phyloP scores from a whole-genome alignment of 2,797 vertebrate species.

The Lacerta bilineata region DNA sequence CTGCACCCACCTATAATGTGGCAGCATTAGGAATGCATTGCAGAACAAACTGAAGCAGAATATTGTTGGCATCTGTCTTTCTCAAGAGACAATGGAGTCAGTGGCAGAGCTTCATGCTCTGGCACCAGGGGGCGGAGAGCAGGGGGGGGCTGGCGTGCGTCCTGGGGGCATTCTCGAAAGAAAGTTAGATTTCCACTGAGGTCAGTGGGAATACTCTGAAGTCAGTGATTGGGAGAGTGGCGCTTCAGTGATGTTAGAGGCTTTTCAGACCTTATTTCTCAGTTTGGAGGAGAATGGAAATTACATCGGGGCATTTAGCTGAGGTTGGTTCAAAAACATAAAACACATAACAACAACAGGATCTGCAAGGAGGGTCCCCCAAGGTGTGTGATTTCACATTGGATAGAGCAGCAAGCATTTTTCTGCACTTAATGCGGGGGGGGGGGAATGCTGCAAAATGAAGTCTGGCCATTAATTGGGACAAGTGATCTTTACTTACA shows the following conservation, averaged over 20 bases:
- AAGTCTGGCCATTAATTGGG: conserved; percentile 65
- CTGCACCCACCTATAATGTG: too few relatives aligned
- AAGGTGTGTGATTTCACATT: conserved; percentile 34
- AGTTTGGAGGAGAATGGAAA: conserved; percentile 3
- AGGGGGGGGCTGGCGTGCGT: too few relatives aligned
- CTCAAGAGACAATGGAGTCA: too few relatives aligned
- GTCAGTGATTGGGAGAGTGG: not conserved
- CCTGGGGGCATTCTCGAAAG: not conserved
- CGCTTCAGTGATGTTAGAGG: not conserved
- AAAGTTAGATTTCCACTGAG: not conserved
- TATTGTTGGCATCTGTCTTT: too few relatives aligned
- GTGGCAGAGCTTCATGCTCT: too few relatives aligned
- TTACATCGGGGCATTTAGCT: conserved; percentile 45
- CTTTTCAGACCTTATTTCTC: conserved; percentile 27
- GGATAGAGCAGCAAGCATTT: conserved; percentile 46
- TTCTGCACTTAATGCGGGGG: conserved; percentile 47
- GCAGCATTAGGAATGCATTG: too few relatives aligned
- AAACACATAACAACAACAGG: conserved; percentile 26
- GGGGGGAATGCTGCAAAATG: conserved; percentile 54
- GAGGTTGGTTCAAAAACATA: conserved; percentile 40
- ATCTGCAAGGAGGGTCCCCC: conserved; percentile 7
- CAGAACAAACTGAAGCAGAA: too few relatives aligned
- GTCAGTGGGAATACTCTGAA: conserved; percentile 5
- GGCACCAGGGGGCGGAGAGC: too few relatives aligned
- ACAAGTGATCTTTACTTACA: conserved; percentile 51